Evolutionary conservation across 1,140 invertebrate genomes (phyloP).

Genomic region (Drosophila yakuba): DNA sequence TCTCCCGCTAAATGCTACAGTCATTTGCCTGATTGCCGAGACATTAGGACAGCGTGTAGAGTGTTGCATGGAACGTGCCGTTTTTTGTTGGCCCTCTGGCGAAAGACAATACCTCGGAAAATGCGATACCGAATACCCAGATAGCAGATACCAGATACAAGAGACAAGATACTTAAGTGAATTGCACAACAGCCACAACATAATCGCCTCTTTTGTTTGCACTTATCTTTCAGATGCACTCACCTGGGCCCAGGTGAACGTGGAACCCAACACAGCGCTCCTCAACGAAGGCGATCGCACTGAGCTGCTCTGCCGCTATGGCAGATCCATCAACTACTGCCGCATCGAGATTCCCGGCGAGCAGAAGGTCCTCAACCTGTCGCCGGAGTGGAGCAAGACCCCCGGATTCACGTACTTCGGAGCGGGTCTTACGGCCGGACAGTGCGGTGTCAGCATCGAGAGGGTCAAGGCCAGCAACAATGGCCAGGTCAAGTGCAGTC

Average conservation of each 20-base stretch:
- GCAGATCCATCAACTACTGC: conserved; percentile 84
- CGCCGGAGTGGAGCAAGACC: conserved; percentile 75
- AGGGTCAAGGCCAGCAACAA: conserved; percentile 88
- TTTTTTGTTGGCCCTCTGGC: background rate
- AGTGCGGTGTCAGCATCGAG: conserved; percentile 89
- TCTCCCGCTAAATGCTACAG: conserved; percentile 42
- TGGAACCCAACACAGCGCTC: conserved; percentile 77
- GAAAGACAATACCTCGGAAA: conserved; percentile 13
- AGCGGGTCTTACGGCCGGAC: conserved; percentile 86
- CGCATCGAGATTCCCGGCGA: conserved; percentile 86
- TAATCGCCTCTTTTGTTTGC: conserved; percentile 18
- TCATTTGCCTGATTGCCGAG: conserved; percentile 52
- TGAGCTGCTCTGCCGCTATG: conserved; percentile 85
- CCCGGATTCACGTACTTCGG: conserved; percentile 86
- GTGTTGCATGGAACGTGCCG: conserved; percentile 37
- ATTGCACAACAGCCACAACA: conserved; percentile 35
- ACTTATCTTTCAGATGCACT: conserved; percentile 68
- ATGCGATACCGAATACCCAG: conserved; percentile 37
- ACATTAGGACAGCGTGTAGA: conserved; percentile 32
- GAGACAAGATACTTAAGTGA: conserved; percentile 48
- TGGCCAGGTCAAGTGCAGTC: conserved; percentile 88
- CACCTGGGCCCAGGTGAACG: conserved; percentile 73
- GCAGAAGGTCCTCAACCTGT: conserved; percentile 77
- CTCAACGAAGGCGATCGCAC: conserved; percentile 84
- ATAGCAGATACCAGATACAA: conserved; percentile 38